Percentiles rank a stretch among this genome's conserved stretches.
These are phyloP conservation scores for Chaetogeoica ovagalla DNA, from an alignment of 2,888 invertebrate species.

Conservation along the genomic window DNA sequence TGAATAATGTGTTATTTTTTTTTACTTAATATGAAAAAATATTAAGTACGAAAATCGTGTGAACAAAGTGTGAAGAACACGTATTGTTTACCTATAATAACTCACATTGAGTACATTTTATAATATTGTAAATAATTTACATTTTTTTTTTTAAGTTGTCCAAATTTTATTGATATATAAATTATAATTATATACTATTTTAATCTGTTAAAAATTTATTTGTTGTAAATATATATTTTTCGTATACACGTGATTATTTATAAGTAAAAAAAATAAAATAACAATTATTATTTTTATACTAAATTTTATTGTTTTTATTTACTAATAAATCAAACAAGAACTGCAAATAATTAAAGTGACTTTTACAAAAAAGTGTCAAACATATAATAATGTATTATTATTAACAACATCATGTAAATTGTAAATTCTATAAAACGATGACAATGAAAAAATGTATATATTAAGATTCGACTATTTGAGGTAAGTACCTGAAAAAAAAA, in stretches of 20 bases:
- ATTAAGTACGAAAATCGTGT: not conserved
- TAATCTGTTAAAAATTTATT: constrained; percentile 14
- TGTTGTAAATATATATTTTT: constrained; percentile 23
- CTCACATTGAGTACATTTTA: constrained; percentile 47
- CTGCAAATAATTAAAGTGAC: too few species aligned
- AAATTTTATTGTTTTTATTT: not conserved
- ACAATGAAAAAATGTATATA: too few species aligned
- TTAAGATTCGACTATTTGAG: too few species aligned
- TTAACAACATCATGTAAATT: too few species aligned
- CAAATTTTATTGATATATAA: constrained; percentile 33
- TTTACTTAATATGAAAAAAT: constrained; percentile 3
- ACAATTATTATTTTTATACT: constrained; percentile 49
- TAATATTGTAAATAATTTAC: constrained; percentile 35
- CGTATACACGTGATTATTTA: constrained; percentile 13
- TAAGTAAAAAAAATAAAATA: constrained; percentile 37
- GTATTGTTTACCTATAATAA: constrained; percentile 22
- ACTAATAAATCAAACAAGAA: not conserved
- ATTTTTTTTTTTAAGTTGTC: constrained; percentile 19
- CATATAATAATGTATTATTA: too few species aligned
- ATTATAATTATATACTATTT: not conserved
- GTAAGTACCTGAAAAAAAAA: too few species aligned
- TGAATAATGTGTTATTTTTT: constrained; percentile 39
- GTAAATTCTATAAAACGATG: too few species aligned
- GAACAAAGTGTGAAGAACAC: constrained; percentile 13
- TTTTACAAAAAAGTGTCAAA: too few species aligned